Evolutionary conservation across 2,888 invertebrate genomes (phyloP).

Genomic region (Cyrtodaria siliqua): DNA sequence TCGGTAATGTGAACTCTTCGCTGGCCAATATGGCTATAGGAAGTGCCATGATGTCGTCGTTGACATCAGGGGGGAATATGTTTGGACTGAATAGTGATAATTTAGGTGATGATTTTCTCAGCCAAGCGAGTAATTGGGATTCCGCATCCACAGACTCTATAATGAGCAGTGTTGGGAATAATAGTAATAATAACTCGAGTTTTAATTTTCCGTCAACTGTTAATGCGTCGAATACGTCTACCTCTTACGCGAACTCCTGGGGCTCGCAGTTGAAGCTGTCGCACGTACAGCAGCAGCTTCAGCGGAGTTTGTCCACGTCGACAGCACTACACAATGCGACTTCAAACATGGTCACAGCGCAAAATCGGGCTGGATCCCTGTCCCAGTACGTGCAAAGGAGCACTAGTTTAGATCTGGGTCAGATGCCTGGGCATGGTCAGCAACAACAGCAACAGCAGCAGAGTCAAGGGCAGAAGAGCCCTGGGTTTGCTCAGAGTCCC

Average conservation of each 20-base stretch:
- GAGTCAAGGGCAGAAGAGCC: slow-evolving; percentile 71
- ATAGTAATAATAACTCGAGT: slow-evolving; percentile 21
- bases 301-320: slow-evolving; percentile 49
- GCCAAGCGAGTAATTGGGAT: slow-evolving; percentile 60
- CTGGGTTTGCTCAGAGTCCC: slow-evolving; percentile 62
- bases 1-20: slow-evolving; percentile 47
- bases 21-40: slow-evolving; percentile 64
- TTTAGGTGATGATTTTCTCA: slow-evolving; percentile 50
- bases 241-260: slow-evolving; percentile 22
- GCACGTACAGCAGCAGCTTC: slow-evolving; percentile 54
- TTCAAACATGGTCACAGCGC: background rate
- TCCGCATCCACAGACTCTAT: slow-evolving; percentile 38
- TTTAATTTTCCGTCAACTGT: slow-evolving; percentile 8
- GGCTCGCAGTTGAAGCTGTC: slow-evolving; percentile 47
- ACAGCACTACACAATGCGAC: slow-evolving; percentile 14
- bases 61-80: slow-evolving; percentile 38
- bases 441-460: slow-evolving; percentile 6
- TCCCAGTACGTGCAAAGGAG: slow-evolving; percentile 68
- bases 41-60: slow-evolving; percentile 48
- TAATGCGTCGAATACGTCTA: slow-evolving; percentile 39
- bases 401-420: slow-evolving; percentile 63
- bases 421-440: slow-evolving; percentile 23
- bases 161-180: slow-evolving; percentile 31
- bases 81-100: slow-evolving; percentile 45
- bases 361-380: slow-evolving; percentile 50